phyloP scores from a whole-genome alignment of 1,140 invertebrate genomes.

The Pomacea maculata region DNA sequence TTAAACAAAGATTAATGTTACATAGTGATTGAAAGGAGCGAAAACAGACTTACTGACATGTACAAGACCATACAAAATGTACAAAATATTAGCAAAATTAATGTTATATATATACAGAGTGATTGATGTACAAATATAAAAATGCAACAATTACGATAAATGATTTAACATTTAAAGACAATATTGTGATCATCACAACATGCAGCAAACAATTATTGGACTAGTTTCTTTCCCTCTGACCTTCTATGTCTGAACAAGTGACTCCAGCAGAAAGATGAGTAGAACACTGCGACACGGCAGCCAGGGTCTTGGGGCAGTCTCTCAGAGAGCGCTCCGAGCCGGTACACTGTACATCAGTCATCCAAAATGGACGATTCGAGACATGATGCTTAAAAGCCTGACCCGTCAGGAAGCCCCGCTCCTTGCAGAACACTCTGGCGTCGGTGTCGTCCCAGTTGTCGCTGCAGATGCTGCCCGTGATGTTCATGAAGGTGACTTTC shows the following conservation, averaged over 20 bases:
- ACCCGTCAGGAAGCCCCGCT: constrained; percentile 46
- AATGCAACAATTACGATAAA: not conserved
- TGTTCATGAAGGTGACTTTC: constrained; percentile 37
- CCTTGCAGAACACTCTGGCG: constrained; percentile 47
- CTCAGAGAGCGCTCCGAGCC: not conserved
- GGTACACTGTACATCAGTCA: constrained; percentile 11
- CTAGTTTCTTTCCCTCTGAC: not conserved
- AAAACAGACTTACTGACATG: not conserved
- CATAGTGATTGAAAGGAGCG: not conserved
- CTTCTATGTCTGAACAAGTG: not conserved
- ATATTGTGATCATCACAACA: not conserved
- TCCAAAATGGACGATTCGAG: constrained; percentile 47
- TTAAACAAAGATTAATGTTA: not conserved
- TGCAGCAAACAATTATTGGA: not conserved
- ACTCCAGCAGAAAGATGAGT: not conserved
- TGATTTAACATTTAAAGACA: not conserved
- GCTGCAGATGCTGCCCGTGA: constrained; percentile 48
- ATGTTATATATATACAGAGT: not conserved
- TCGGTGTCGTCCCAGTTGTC: constrained; percentile 48
- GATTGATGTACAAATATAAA: not conserved
- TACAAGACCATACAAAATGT: not conserved
- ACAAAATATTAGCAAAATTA: not conserved
- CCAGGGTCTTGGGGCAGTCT: not conserved
- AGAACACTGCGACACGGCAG: not conserved
- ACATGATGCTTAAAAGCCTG: constrained; percentile 42